These are phyloP conservation scores for Axinella damicornis DNA, from an alignment of 37 sponge, comb jelly and placozoan genomes.

Conservation along the genomic window DNA sequence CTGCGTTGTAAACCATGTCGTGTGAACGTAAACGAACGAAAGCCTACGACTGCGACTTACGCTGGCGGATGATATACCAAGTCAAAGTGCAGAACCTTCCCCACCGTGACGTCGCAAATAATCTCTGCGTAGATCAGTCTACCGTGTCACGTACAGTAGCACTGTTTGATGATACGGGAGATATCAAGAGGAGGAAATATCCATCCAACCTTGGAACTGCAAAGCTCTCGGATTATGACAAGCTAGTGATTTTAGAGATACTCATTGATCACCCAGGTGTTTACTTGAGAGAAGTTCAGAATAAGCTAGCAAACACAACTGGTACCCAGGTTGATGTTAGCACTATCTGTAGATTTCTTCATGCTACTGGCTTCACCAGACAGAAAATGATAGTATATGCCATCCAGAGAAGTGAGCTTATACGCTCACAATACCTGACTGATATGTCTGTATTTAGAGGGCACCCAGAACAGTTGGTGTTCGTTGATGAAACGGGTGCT, in stretches of 20 bases:
- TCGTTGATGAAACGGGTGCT: not conserved
- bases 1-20: too few relatives aligned
- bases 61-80: too few relatives aligned
- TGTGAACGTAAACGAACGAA: too few relatives aligned
- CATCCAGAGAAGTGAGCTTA: conserved; percentile 4
- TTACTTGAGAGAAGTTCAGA: conserved; percentile 26
- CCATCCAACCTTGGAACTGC: conserved; percentile 30
- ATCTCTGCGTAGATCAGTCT: not conserved
- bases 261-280: conserved; percentile 29
- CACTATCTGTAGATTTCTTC: conserved; percentile 11
- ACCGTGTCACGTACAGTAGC: conserved; percentile 4
- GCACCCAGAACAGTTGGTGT: conserved; percentile 7
- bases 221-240: conserved; percentile 12
- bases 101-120: not conserved
- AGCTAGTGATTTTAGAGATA: conserved; percentile 16
- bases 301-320: not conserved
- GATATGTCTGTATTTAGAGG: conserved; percentile 8
- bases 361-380: conserved; percentile 14
- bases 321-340: conserved; percentile 26
- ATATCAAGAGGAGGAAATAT: not conserved
- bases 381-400: conserved; percentile 17
- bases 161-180: conserved; percentile 14
- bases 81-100: too few relatives aligned
- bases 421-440: conserved; percentile 10
- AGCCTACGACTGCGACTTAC: too few relatives aligned